Evolutionary conservation across 2,888 invertebrate species (phyloP), one percentile per base, ranked within the genome.

Genomic region (Nymphalis urticae): DNA sequence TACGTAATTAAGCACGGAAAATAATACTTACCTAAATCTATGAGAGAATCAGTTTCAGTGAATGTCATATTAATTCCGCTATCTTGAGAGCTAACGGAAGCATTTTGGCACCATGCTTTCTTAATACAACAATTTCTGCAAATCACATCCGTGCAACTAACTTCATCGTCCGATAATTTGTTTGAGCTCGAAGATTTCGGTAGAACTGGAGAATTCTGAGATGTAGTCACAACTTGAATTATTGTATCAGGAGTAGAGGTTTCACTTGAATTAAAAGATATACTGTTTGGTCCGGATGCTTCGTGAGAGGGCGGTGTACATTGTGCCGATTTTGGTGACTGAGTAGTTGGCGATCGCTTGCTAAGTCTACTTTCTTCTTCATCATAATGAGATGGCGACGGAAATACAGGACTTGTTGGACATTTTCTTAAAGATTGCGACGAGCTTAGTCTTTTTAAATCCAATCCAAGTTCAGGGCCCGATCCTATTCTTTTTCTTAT

Each of bases 61-160:
- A 95, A 96, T 16, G 95, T 94, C 86, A 96, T 89, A 80, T 96
- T 96, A 68, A 96, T 96, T 1, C 96, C 96, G 77, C 96, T 96
- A 81, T 96, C 96, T 82, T 96, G 96, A 7, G 96, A 96, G 78
- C 96, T 96, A 64, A 95, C 94, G 66, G 95, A 95, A 70, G 95
- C 94, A 63, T 95, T 95, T 76, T 95, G 94, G 71, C 95, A 95
- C 85, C 95, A 94, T 36, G 93, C 92, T 77, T 94, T 93, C 70
- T 95, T 93, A 72, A 90, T 89, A 78, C 85, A 83, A 79, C 85
- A 91, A 73, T 91, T 93, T 88, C 90, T 87, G 78, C 87, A 88
- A 50, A 90, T 86, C 42, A 83, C 87, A 61, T 93, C 93, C 47
- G 83, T 85, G 74, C 93, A 93, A 54, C 76, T 83, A 21, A 83